A percentile compares a stretch with the other conserved stretches of the same genome.
Conservation (phyloP, 1,140 invertebrate genomes). For the Diorhabda sublineata region DNA sequence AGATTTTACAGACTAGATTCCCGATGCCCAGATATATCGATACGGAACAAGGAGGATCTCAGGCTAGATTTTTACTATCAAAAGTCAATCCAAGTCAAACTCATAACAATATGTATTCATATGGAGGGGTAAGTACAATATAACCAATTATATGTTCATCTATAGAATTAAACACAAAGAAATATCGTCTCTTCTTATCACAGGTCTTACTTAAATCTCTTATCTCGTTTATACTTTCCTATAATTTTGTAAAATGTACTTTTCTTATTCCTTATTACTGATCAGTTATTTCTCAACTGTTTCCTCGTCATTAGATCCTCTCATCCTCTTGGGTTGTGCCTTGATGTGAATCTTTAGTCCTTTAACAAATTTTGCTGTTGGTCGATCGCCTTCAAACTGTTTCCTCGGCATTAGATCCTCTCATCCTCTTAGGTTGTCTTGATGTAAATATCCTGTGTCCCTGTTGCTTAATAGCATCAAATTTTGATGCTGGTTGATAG, state of each 20-base stretch:
- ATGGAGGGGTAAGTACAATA: conserved; percentile 73
- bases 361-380: neutral
- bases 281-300: neutral
- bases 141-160: no score
- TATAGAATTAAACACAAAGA: no score
- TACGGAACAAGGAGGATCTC: conserved; percentile 95
- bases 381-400: neutral
- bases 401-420: neutral
- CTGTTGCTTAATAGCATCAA: no score
- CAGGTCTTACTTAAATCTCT: no score
- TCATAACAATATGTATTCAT: conserved; percentile 98
- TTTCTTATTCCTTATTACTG: neutral
- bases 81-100: conserved; percentile 99
- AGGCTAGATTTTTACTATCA: conserved; percentile 95
- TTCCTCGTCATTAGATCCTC: neutral
- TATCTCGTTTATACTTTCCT: no score
- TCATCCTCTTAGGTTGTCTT: no score
- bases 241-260: neutral
- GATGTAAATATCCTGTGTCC: no score
- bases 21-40: conserved; percentile 99
- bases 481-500: neutral
- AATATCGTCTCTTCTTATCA: no score
- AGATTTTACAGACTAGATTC: conserved; percentile 92
- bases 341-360: neutral
- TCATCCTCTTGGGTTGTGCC: neutral